Conservation (phyloP, 2,113 vertebrate species). For the Coregonus clupeaformis region DNA sequence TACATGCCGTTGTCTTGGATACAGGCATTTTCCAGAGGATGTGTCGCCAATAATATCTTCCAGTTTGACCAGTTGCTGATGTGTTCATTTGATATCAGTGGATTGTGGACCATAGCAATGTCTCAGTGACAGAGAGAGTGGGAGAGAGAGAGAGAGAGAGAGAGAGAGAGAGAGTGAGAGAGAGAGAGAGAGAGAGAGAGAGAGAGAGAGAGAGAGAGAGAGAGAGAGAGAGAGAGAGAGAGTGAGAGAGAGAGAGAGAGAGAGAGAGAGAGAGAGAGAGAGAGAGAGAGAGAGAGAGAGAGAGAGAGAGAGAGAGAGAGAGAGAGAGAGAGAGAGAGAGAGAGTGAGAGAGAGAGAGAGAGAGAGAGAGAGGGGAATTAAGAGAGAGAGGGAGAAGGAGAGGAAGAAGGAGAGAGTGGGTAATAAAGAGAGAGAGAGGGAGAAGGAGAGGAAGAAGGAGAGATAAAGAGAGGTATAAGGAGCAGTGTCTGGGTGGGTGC, state of each 20-base stretch:
- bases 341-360: too few relatives aligned
- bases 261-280: slow-evolving; percentile 30
- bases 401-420: background rate
- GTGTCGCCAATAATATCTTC: background rate
- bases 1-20: slow-evolving; percentile 2
- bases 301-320: too few relatives aligned
- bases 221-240: background rate
- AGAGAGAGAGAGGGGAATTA: background rate
- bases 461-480: slow-evolving; percentile 29
- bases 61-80: background rate
- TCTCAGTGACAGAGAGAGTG: background rate
- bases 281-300: slow-evolving; percentile 21
- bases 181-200: too few relatives aligned
- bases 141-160: too few relatives aligned
- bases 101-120: background rate
- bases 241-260: background rate
- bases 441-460: slow-evolving; percentile 33
- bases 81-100: background rate
- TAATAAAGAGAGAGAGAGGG: slow-evolving; percentile 10
- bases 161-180: too few relatives aligned
- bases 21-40: background rate
- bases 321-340: too few relatives aligned
- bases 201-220: background rate
- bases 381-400: background rate
- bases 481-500: slow-evolving; percentile 6